These are phyloP conservation scores for Aegotheles bennettii DNA, from an alignment of 2,113 vertebrate genomes.

Conservation along the genomic window DNA sequence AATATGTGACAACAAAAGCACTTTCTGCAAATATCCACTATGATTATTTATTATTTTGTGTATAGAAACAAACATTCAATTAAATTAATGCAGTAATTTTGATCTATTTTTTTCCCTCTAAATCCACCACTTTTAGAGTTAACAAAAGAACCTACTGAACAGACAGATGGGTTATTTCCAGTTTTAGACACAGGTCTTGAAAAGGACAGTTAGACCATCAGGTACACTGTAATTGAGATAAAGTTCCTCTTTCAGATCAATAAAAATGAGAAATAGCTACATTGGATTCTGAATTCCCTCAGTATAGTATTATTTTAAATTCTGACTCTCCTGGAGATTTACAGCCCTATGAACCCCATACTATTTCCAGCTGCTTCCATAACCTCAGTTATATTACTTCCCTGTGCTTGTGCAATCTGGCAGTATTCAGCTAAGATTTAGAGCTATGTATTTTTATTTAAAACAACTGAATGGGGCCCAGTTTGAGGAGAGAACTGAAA, in stretches of 20 bases:
- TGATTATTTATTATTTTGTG: not conserved
- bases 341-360: constrained; percentile 29
- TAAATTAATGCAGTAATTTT: not conserved
- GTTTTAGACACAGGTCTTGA: not conserved
- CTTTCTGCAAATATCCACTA: not conserved
- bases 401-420: not conserved
- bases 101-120: not conserved
- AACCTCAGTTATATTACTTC: constrained; percentile 38
- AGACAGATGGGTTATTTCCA: not conserved
- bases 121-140: not conserved
- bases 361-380: constrained; percentile 42
- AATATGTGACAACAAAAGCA: not conserved
- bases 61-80: not conserved
- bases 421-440: not conserved
- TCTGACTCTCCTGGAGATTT: constrained; percentile 38
- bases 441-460: not conserved
- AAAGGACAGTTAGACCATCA: constrained; percentile 53
- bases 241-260: constrained; percentile 59
- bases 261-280: constrained; percentile 54
- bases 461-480: not conserved
- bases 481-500: accelerated
- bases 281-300: not conserved
- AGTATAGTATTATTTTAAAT: not conserved
- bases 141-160: not conserved
- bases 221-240: constrained; percentile 29